Base-by-base conservation (phyloP, 1,140 invertebrate species). In the Calephelis nemesis region DNA sequence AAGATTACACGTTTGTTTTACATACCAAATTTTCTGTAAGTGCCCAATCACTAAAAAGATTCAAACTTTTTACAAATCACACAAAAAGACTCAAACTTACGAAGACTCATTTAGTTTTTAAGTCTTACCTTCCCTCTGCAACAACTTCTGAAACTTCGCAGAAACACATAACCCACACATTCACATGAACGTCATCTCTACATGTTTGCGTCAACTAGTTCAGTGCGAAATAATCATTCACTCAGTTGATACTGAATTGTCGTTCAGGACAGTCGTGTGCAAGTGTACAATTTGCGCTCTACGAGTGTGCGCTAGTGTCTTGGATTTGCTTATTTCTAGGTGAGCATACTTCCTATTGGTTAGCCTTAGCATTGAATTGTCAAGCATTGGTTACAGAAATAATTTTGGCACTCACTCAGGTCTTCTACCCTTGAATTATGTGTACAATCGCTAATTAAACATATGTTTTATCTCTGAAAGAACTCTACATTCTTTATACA, bases 231-330 rank as follows among this genome's bases (percentile, higher is more conserved):
- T 72, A 79, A 77, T 77, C 69, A 76, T 79, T 76, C 75, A 77
- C 73, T 82, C 81, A 88, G 87, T 89, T 85, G 81, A 77, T 83
- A 84, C 72, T 71, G 71, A 74, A 78, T 70, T 74, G 74, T 75
- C 69, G 70, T 40, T 63, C 39, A 9, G 64, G 48, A 62, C 76
- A 73, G 77, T 85, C 79, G 86, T 82, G 71, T 82, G 68, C 50
- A 13, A 72, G 67, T 64, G 69, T 9, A 71, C 64, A 52, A 68
- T 47, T 67, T 62, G 63, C 63, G 63, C 63, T 72, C 74, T 70
- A 71, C 76, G 74, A 74, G 72, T 76, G 74, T 81, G 79, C 65
- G 30, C 15, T 48, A 72, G 77, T 84, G 82, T 78, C 78, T 76
- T 82, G 74, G 78, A 79, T 79, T 81, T 68, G 75, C 73, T 74